Evolutionary conservation across 2,797 vertebrate genomes (phyloP).

Genomic region (Pseudopleuronectes americanus): DNA sequence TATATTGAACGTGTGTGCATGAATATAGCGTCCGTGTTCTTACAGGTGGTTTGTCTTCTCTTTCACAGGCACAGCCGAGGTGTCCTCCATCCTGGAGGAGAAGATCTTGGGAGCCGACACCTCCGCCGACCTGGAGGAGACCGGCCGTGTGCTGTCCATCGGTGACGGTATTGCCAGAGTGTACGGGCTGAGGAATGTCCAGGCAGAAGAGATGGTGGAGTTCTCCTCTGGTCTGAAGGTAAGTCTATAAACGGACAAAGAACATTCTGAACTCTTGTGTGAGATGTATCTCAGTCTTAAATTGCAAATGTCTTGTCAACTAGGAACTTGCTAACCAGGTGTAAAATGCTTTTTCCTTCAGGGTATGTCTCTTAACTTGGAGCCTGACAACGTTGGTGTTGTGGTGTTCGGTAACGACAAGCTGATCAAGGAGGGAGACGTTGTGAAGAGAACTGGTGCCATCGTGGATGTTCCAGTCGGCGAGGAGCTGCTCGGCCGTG

Average conservation of each 20-base stretch:
- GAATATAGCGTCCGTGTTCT: too few species aligned
- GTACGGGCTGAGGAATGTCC: conserved; percentile 95
- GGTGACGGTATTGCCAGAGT: conserved; percentile 98
- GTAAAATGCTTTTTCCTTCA: conserved; percentile 48
- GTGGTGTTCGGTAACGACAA: conserved; percentile 99
- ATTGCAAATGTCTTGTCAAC: neutral
- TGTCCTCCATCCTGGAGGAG: conserved; percentile 96
- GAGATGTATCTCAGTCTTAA: neutral
- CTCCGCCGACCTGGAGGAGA: conserved; percentile 93
- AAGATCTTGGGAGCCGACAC: conserved; percentile 95
- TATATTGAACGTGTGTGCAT: neutral
- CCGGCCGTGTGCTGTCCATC: conserved; percentile 95
- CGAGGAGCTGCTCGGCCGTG: conserved; percentile 91
- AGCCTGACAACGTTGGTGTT: conserved; percentile 97
- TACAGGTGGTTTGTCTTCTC: neutral
- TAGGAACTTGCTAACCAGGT: neutral
- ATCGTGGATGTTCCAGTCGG: conserved; percentile 98
- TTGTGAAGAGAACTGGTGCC: conserved; percentile 96
- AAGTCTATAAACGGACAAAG: conserved; percentile 4
- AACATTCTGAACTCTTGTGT: conserved; percentile 76
- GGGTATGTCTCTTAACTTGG: conserved; percentile 99
- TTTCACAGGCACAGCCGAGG: conserved; percentile 79
- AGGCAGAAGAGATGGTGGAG: conserved; percentile 99
- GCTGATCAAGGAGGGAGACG: conserved; percentile 96
- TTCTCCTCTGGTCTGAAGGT: conserved; percentile 98